Conservation (phyloP, 2,888 invertebrate species). For the Drosophila parthenogenetica region DNA sequence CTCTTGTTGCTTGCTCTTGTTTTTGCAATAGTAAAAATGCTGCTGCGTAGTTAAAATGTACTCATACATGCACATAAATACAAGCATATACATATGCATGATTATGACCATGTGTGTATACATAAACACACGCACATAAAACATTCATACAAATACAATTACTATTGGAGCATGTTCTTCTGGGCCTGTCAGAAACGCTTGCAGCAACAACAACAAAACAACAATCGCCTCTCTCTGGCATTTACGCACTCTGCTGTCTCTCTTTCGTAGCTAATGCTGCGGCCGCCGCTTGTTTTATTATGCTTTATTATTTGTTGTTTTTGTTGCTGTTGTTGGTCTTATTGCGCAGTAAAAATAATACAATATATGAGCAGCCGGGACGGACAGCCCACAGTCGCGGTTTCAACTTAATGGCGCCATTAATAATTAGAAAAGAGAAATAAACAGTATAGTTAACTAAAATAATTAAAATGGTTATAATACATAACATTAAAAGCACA, state of each 20-base stretch:
- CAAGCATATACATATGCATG: slow-evolving; percentile 19
- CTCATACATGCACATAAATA: slow-evolving; percentile 34
- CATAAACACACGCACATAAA: slow-evolving; percentile 13
- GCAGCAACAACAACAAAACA: slow-evolving; percentile 35
- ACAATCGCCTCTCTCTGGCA: slow-evolving; percentile 9
- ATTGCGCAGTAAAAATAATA: slow-evolving; percentile 72
- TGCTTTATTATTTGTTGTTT: slow-evolving; percentile 65
- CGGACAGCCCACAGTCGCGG: slow-evolving; percentile 20
- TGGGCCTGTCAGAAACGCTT: slow-evolving; percentile 32
- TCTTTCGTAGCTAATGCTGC: slow-evolving; percentile 53
- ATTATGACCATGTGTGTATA: slow-evolving; percentile 5
- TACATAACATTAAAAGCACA: slow-evolving; percentile 40
- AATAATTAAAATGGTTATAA: slow-evolving; percentile 56
- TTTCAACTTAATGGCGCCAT: slow-evolving; percentile 53
- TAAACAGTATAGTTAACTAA: slow-evolving; percentile 42
- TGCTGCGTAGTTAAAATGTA: slow-evolving; percentile 74
- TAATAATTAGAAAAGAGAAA: slow-evolving; percentile 50
- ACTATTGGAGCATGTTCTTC: slow-evolving; percentile 31
- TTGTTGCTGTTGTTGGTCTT: slow-evolving; percentile 60
- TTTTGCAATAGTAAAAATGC: slow-evolving; percentile 62
- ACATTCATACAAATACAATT: slow-evolving; percentile 18
- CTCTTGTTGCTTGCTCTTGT: slow-evolving; percentile 21
- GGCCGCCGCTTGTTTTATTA: slow-evolving; percentile 65
- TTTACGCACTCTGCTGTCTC: slow-evolving; percentile 23
- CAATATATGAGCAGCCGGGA: slow-evolving; percentile 36